Evolutionary conservation across 2,113 vertebrate genomes (phyloP).

Genomic region (Cinclus mexicanus): DNA sequence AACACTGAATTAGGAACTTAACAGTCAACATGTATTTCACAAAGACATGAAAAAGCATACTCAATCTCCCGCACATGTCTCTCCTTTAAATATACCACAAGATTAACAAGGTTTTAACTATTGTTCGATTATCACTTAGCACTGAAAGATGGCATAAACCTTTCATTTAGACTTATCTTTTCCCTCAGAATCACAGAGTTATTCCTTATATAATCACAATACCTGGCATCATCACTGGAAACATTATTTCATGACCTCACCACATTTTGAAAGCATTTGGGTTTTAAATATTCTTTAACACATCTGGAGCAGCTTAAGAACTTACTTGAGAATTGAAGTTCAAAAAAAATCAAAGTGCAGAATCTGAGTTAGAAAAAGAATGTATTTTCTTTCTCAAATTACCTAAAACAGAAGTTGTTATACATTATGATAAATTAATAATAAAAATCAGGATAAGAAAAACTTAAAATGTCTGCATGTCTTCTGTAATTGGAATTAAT

Average conservation of each 20-base stretch:
- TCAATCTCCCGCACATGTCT: neutral
- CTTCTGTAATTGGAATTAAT: neutral
- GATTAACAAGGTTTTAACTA: neutral
- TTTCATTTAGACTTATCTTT: neutral
- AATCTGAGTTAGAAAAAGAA: neutral
- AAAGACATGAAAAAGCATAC: neutral
- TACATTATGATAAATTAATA: neutral
- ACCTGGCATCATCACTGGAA: neutral
- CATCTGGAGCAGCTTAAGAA: neutral
- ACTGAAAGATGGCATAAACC: neutral
- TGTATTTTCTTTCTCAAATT: neutral
- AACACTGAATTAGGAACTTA: neutral
- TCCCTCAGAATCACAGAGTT: neutral
- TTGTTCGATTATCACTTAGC: neutral
- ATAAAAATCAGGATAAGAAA: neutral
- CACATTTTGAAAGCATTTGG: neutral
- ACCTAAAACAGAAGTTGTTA: neutral
- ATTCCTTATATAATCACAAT: neutral
- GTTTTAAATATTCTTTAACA: neutral
- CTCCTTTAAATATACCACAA: neutral
- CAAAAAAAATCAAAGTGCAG: neutral
- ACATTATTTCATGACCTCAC: neutral
- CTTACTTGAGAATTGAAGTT: neutral
- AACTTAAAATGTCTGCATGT: neutral
- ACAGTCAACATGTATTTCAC: neutral